Conservation (phyloP, 2,797 vertebrate species). For the Spinus olivaceus region DNA sequence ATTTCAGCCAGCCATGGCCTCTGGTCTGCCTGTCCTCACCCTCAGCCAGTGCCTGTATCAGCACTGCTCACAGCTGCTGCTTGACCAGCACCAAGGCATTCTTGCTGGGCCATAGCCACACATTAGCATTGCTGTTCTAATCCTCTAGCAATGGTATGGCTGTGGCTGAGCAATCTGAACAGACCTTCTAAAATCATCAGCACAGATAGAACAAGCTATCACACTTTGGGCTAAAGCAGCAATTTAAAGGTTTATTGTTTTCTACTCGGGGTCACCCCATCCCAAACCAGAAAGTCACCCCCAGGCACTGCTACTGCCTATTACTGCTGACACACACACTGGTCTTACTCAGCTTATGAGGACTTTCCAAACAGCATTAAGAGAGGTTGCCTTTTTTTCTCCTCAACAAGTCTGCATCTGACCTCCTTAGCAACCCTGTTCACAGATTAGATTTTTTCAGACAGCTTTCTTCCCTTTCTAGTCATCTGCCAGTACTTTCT, state of each 20-base stretch:
- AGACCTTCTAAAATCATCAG: background rate
- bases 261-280: background rate
- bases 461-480: background rate
- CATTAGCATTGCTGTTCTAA: background rate
- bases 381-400: background rate
- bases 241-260: background rate
- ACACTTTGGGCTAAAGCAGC: background rate
- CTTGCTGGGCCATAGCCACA: background rate
- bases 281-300: background rate
- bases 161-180: background rate
- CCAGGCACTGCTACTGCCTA: background rate
- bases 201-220: background rate
- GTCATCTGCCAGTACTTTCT: background rate
- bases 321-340: background rate
- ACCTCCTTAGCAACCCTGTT: background rate
- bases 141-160: background rate
- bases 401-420: rapidly evolving
- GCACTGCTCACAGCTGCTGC: background rate
- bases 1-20: background rate
- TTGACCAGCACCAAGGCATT: background rate
- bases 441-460: background rate
- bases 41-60: background rate
- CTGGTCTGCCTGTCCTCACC: background rate
- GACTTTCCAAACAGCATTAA: background rate
- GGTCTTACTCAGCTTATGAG: background rate